phyloP scores from a whole-genome alignment of 1,140 invertebrate species.

The Leptopilina boulardi region DNA sequence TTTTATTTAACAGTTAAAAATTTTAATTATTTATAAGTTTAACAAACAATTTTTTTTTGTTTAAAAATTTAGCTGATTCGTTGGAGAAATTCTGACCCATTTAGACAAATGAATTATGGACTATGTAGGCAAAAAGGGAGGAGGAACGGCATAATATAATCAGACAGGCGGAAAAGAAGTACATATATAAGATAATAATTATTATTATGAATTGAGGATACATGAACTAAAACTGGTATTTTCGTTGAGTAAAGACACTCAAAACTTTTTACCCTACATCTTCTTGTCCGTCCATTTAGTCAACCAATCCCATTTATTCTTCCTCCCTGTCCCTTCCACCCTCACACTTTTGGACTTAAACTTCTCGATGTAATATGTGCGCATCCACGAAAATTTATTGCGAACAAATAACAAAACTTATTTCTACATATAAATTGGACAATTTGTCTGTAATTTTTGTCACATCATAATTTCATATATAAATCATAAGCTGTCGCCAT shows the following conservation, averaged over 20 bases:
- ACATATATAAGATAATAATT: constrained; percentile 49
- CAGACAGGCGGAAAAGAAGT: constrained; percentile 47
- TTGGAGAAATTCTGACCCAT: too few relatives aligned
- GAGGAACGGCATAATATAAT: constrained; percentile 43
- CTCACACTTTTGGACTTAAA: background rate
- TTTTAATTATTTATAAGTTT: too few relatives aligned
- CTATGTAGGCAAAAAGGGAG: too few relatives aligned
- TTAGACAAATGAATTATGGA: constrained; percentile 53
- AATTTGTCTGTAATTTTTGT: background rate
- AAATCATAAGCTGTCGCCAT: background rate
- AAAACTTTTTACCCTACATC: background rate
- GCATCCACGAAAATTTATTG: background rate
- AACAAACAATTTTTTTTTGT: too few relatives aligned
- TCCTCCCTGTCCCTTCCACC: background rate
- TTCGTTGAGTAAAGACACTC: constrained; percentile 2
- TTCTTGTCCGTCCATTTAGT: background rate
- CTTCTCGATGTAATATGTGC: background rate
- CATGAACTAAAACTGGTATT: constrained; percentile 42
- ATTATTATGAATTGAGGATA: constrained; percentile 56
- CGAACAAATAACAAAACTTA: constrained; percentile 29
- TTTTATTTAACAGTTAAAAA: too few relatives aligned
- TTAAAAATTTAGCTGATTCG: too few relatives aligned
- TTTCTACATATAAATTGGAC: background rate
- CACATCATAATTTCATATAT: background rate
- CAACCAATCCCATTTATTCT: constrained; percentile 16